Evolutionary conservation across 2,113 vertebrate species (phyloP), one percentile per base, ranked within the genome.

Genomic region (Aythya baeri): DNA sequence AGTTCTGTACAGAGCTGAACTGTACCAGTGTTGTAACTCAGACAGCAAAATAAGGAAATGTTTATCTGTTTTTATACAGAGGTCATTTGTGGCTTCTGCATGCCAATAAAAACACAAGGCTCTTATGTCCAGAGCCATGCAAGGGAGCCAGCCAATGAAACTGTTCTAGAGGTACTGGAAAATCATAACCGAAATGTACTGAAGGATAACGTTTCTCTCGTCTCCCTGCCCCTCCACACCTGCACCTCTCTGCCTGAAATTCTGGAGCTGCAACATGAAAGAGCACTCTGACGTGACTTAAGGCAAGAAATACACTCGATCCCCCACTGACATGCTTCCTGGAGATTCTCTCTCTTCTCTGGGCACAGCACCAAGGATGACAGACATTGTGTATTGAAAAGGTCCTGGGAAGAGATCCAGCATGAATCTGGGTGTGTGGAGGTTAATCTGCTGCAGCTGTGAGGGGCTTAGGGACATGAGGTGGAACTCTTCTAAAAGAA

Each of bases 401-500:
- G 55, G 61, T 80, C 89, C n/a, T 71, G 54, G 15, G 44, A 94
- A 87, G 15, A 62, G 75, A 68, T 44, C 61, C 73, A 87, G 55
- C 50, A 54, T 3, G 11, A 76, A 77, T 91, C 65, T 89, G 36
- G 58, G 38, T 80, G 31, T 88, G 50, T 94, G 75, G 75, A 96
- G 83, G 88, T 93, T 93, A 91, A 95, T 11, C 23, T 88, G 31
- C 20, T 94, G 66, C 87, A 95, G 94, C 71, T 97, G 89, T 80
- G 91, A 75, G 65, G 79, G 50, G 57, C 27, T 86, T 61, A 61
- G 58, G 52, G 75, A 79, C 63, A 84, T 5, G 4, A 44, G 29
- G 36, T 61, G 27, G 44, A 68, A 90, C 49, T 38, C n/a, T 88
- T 95, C 68, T 67, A 44, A 62, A 90, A 85, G 61, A 96, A 83